phyloP scores from a whole-genome alignment of 2,888 invertebrate genomes.

The Unio delphinus region DNA sequence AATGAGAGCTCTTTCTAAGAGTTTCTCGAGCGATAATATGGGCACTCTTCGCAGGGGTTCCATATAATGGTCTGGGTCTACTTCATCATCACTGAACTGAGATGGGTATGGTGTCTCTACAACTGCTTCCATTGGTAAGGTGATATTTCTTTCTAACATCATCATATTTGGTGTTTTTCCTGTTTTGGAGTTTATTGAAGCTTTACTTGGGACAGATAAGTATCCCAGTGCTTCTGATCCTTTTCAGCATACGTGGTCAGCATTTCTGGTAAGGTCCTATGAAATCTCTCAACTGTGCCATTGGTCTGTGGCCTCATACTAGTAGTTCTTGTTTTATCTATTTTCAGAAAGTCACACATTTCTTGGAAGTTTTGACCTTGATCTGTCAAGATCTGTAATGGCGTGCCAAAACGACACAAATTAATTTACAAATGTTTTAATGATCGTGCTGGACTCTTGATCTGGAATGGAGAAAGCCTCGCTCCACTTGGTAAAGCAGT shows the following conservation, averaged over 20 bases:
- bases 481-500: conserved; percentile 26
- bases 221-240: conserved; percentile 20
- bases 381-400: conserved; percentile 27
- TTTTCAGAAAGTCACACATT: conserved; percentile 19
- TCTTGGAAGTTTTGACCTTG: conserved; percentile 20
- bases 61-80: too few species aligned
- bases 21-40: too few species aligned
- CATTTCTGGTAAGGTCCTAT: conserved; percentile 31
- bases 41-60: too few species aligned
- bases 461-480: conserved; percentile 28
- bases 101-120: background rate
- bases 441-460: conserved; percentile 24
- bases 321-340: conserved; percentile 32
- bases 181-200: conserved; percentile 25
- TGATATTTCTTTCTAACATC: conserved; percentile 21
- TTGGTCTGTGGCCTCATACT: conserved; percentile 19
- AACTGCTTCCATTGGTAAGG: conserved; percentile 21
- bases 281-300: conserved; percentile 25
- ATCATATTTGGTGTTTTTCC: conserved; percentile 29
- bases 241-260: conserved; percentile 38
- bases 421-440: conserved; percentile 25
- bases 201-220: conserved; percentile 7
- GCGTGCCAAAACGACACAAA: conserved; percentile 28
- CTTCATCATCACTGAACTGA: too few species aligned
- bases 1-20: too few species aligned